Base-by-base conservation (phyloP, 2,888 invertebrate genomes). In the Dynastes grantii region DNA sequence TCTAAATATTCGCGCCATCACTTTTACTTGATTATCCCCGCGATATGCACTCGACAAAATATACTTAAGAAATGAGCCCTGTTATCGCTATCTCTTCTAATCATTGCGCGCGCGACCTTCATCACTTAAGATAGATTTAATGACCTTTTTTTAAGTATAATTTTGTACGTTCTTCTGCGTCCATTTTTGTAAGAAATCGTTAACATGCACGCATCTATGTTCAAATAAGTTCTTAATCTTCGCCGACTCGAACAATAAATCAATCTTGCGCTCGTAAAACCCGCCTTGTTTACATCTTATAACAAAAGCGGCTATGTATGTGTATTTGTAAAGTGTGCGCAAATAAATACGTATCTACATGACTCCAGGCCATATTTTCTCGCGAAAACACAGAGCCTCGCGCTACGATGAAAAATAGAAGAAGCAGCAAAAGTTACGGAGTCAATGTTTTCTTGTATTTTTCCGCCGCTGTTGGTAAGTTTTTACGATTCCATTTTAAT, bases 391-490 rank as follows among this genome's bases (percentile, higher is more conserved):
- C 8, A 16, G 55, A 58, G 8, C 8, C 8, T 1, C 22, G 27
- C 55, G 55, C 55, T 22, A 22, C 8, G 2, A 58, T 22, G 55
- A 58, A 22, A 22, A 22, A 58, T 22, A 16, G 22, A 16, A 58
- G 22, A 22, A 16, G 9, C 16, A 9, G 22, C 55, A 22, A 27
- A 58, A 27, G 5, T 58, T 22, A 58, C n/a, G 55, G 55, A 16
- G 22, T 58, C 22, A 58, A 58, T 58, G 22, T 58, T 27, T 58
- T 58, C 55, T 58, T 58, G 22, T 58, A 58, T 58, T 58, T 58
- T 16, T 3, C 16, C 22, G 55, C 55, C 9, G 1, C n/a, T 58
- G 22, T 58, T 8, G 55, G 55, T 58, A 58, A 58, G 55, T 58
- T 5, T 4, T 22, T n/a, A 58, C n/a, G n/a, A 37, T 37, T 37